phyloP scores from a whole-genome alignment of 2,797 vertebrate species.

The Borostomias antarcticus region DNA sequence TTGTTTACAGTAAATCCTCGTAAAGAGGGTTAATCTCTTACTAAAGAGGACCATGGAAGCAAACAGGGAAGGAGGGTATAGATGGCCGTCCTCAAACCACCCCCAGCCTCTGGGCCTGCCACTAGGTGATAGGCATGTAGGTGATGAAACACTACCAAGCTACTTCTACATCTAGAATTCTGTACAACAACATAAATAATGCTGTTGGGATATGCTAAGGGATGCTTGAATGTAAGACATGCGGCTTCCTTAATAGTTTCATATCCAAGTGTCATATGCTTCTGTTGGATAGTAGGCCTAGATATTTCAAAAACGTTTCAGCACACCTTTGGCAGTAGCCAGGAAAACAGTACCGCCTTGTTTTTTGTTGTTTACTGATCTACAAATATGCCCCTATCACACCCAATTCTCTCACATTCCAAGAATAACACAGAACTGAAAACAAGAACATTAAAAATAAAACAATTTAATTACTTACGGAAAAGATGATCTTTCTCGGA shows the following conservation, averaged over 20 bases:
- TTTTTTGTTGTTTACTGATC: conserved; percentile 26
- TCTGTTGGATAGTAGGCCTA: too few species aligned
- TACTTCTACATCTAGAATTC: too few species aligned
- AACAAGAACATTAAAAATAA: too few species aligned
- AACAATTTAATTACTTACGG: conserved; percentile 18
- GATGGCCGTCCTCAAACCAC: conserved; percentile 71
- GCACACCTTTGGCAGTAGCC: conserved; percentile 1
- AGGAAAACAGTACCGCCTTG: not conserved
- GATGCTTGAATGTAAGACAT: not conserved
- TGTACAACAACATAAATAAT: too few species aligned
- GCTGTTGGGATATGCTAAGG: too few species aligned
- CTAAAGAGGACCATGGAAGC: conserved; percentile 63
- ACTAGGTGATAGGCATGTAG: too few species aligned
- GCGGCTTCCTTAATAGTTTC: too few species aligned
- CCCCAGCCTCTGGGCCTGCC: conserved; percentile 41
- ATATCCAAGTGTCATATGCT: not conserved
- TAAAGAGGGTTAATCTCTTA: conserved; percentile 72
- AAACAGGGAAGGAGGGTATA: conserved; percentile 67
- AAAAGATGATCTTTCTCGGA: conserved; percentile 23
- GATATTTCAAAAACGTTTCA: not conserved
- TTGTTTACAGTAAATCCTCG: conserved; percentile 76
- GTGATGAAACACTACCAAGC: too few species aligned
- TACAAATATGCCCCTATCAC: conserved; percentile 28
- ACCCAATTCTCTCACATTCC: conserved; percentile 14
- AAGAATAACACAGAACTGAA: conserved; percentile 15